phyloP scores from a whole-genome alignment of 2,888 invertebrate genomes.

The Ochlodes sylvanus region DNA sequence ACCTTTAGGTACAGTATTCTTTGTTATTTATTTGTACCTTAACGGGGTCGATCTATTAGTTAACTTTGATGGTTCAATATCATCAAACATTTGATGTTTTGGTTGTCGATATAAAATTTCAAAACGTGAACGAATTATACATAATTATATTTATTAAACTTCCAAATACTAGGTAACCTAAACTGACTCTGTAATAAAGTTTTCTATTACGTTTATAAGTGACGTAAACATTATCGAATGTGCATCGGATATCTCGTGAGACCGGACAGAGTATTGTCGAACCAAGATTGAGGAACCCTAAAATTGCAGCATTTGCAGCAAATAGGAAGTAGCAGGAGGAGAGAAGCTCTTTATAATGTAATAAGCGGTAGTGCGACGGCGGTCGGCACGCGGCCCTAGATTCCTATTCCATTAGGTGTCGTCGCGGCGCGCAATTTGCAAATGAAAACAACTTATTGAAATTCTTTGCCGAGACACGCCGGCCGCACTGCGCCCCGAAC shows the following conservation, averaged over 20 bases:
- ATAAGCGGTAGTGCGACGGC: constrained; percentile 61
- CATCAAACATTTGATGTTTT: no score
- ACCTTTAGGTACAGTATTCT: not conserved
- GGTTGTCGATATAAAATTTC: no score
- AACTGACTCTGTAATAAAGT: no score
- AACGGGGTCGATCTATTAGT: not conserved
- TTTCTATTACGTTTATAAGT: no score
- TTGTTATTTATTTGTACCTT: not conserved
- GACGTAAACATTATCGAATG: no score
- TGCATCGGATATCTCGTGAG: not conserved
- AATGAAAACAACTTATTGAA: constrained; percentile 85
- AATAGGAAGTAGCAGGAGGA: constrained; percentile 24
- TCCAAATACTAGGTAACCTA: no score
- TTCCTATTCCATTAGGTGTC: constrained; percentile 83
- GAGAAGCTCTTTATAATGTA: constrained; percentile 67
- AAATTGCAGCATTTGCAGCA: constrained; percentile 25
- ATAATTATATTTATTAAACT: no score
- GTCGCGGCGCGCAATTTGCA: constrained; percentile 80
- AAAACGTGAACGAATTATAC: no score
- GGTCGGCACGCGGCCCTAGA: constrained; percentile 63
- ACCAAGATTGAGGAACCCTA: constrained; percentile 40
- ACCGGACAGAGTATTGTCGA: not conserved
- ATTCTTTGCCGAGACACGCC: constrained; percentile 75
- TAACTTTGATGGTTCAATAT: not conserved
- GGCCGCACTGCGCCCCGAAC: constrained; percentile 40